phyloP scores from a whole-genome alignment of 2,113 vertebrate genomes.

The Hystrix brachyura region DNA sequence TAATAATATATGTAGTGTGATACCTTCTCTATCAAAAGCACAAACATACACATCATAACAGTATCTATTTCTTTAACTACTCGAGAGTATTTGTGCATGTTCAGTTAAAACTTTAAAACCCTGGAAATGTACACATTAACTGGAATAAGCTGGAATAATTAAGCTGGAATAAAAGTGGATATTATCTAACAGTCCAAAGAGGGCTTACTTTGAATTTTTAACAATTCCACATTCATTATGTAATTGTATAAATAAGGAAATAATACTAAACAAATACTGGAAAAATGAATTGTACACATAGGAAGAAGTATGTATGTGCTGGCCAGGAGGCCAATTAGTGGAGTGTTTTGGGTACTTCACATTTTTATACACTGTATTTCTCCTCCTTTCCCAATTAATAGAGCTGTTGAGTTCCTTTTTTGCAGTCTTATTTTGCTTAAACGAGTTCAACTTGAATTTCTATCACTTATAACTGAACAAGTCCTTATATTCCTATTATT shows the following conservation, averaged over 20 bases:
- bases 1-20: neutral
- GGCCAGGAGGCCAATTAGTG: neutral
- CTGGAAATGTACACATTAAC: neutral
- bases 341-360: neutral
- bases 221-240: neutral
- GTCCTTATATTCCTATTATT: neutral
- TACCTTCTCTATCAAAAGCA: neutral
- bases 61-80: neutral
- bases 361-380: neutral
- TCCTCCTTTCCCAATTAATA: slow-evolving; percentile 26
- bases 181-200: neutral
- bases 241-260: neutral
- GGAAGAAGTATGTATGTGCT: neutral
- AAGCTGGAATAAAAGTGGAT: neutral
- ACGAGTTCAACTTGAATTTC: neutral
- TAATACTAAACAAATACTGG: neutral
- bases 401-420: neutral
- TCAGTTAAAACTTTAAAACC: neutral
- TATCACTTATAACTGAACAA: neutral
- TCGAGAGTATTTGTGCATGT: neutral
- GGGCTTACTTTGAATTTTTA: neutral
- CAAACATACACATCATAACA: neutral
- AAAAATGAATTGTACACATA: neutral
- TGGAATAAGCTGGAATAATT: too few species aligned
- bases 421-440: neutral